These are phyloP conservation scores for Mylabris sibirica DNA, from an alignment of 2,888 invertebrate genomes.

Conservation along the genomic window DNA sequence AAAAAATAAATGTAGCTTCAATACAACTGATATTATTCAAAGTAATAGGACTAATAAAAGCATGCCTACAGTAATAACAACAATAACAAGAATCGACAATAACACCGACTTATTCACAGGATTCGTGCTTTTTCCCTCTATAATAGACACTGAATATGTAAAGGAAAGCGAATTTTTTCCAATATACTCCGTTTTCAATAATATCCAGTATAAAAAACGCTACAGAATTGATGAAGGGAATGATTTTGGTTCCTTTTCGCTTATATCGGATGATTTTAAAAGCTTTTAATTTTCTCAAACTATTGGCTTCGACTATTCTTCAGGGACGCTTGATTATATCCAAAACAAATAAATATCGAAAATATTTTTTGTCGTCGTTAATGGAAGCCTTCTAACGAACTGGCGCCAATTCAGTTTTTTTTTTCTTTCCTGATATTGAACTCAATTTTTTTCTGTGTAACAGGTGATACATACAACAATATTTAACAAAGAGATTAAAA, in stretches of 20 bases:
- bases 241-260: neutral
- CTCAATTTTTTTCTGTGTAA: neutral
- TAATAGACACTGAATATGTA: neutral
- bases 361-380: neutral
- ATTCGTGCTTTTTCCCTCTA: neutral
- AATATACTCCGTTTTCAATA: neutral
- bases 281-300: neutral
- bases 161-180: no score
- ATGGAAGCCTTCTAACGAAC: neutral
- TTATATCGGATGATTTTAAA: neutral
- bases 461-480: neutral
- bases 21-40: conserved; percentile 29
- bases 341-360: conserved; percentile 1
- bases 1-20: no score
- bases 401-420: neutral
- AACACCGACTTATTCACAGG: no score
- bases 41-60: conserved; percentile 32
- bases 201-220: neutral
- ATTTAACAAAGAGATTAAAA: neutral
- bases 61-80: conserved; percentile 22
- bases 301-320: neutral
- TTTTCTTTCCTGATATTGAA: neutral
- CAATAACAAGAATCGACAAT: no score
- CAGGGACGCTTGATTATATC: neutral
- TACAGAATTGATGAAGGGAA: neutral